phyloP scores from a whole-genome alignment of 1,140 invertebrate genomes.

The Drosophila lacteicornis region DNA sequence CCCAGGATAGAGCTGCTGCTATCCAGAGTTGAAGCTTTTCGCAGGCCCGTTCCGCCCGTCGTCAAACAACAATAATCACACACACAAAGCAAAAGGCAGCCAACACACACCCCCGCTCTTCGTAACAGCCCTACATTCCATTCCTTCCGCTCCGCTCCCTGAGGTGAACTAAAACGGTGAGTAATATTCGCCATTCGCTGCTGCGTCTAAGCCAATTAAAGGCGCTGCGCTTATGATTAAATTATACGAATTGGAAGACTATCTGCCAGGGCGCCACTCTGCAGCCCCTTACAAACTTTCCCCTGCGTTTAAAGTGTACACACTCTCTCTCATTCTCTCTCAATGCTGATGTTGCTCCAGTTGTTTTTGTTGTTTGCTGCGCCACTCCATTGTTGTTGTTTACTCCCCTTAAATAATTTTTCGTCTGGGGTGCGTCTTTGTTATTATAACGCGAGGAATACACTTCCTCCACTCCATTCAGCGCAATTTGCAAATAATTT shows the following conservation, averaged over 20 bases:
- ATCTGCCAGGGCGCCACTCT: slow-evolving; percentile 10
- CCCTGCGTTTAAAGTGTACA: slow-evolving; percentile 33
- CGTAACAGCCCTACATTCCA: slow-evolving; percentile 61
- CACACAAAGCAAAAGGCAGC: slow-evolving; percentile 25
- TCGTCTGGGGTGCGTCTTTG: slow-evolving; percentile 44
- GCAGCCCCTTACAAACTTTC: slow-evolving; percentile 28
- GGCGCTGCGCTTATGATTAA: slow-evolving; percentile 30
- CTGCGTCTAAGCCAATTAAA: slow-evolving; percentile 68
- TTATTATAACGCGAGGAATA: slow-evolving; percentile 17
- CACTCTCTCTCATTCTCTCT: slow-evolving; percentile 14
- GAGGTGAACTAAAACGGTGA: slow-evolving; percentile 68
- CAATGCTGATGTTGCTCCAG: not conserved
- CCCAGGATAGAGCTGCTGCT: slow-evolving; percentile 11
- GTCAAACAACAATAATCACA: slow-evolving; percentile 46
- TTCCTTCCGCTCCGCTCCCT: slow-evolving; percentile 43
- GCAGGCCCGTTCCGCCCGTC: slow-evolving; percentile 36
- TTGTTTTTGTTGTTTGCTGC: slow-evolving; percentile 5
- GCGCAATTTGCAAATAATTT: slow-evolving; percentile 14
- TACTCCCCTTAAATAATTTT: slow-evolving; percentile 57
- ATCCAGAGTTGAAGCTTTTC: not conserved
- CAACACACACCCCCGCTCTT: slow-evolving; percentile 18
- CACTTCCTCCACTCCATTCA: slow-evolving; percentile 4
- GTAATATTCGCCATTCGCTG: slow-evolving; percentile 58
- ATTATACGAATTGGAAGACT: slow-evolving; percentile 28
- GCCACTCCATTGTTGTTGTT: slow-evolving; percentile 28